Evolutionary conservation across 2,113 vertebrate genomes (phyloP).

Genomic region (Mohoua ochrocephala): DNA sequence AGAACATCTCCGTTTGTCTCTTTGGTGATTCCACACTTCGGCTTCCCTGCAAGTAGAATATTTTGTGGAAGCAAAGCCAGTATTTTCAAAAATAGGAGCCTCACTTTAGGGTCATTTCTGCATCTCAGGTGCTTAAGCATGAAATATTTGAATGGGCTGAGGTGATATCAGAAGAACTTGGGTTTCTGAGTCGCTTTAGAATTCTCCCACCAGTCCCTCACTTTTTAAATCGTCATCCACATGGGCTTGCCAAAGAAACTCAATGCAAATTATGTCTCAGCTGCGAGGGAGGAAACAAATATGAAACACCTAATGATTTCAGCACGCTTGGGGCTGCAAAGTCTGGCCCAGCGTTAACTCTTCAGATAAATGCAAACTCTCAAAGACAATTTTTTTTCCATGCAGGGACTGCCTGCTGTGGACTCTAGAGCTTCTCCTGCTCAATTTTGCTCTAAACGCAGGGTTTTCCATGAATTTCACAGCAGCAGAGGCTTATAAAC

Average conservation of each 20-base stretch:
- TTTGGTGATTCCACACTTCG: not conserved
- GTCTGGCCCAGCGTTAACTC: not conserved
- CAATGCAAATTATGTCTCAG: not conserved
- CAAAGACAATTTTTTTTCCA: not conserved
- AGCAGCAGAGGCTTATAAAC: not conserved
- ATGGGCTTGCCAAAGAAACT: not conserved
- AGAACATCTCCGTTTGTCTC: not conserved
- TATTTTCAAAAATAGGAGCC: not conserved
- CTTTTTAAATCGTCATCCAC: not conserved
- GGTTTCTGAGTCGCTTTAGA: not conserved
- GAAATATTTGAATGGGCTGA: not conserved
- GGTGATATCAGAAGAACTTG: not conserved
- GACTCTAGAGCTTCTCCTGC: not conserved
- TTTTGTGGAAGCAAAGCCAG: not conserved
- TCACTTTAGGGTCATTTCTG: not conserved
- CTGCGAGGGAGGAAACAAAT: slow-evolving; percentile 19
- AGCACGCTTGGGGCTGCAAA: not conserved
- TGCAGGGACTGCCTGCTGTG: not conserved
- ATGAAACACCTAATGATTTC: slow-evolving; percentile 25
- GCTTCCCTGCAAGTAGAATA: not conserved
- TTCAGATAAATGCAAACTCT: not conserved
- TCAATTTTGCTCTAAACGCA: not conserved
- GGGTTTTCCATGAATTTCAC: not conserved
- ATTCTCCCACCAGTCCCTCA: not conserved
- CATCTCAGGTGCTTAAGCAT: not conserved